Base-by-base conservation (phyloP, 1,140 invertebrate genomes). In the Eupristina koningsbergeri region DNA sequence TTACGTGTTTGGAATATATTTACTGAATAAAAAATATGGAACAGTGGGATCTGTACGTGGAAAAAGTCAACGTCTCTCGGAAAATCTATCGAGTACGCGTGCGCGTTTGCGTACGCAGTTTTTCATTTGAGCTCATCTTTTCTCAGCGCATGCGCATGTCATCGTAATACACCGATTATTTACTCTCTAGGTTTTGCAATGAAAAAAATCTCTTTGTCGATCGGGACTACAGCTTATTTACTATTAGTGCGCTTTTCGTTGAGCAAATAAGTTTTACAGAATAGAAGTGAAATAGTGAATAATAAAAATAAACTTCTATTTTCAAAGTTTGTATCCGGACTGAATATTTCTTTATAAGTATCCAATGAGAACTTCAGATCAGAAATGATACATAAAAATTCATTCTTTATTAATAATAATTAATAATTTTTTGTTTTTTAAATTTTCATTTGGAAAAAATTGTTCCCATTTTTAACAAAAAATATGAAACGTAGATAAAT, bases 11-110 rank as follows among this genome's bases (percentile, higher is more conserved):
- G 53, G 19, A 26, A n/a, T n/a, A 58, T 58, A 58, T 2, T 6
- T 26, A 2, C 53, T 31, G 53, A n/a, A n/a, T 9, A 17, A 50
- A 50, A 76, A 58, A 63, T 5, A 63, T 36, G 26, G n/a, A 45
- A 45, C n/a, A 22, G 63, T 26, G 29, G 13, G 63, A 26, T 47
- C 41, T 29, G 9, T 41, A 31, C 22, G 47, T 17, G 64, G 71
- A 81, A 73, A 81, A 45, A 81, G 67, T 73, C 67, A 81, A 73
- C 67, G 79, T 53, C 47, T 69, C 64, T 69, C 50, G 17, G 53
- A 31, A 29, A 53, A 39, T n/a, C n/a, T 17, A 76, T 76, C 63
- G 50, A 50, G 50, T 77, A 26, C 53, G 76, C 76, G 58, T 36
- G 76, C 67, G 67, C 67, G 26, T 39, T 76, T 39, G n/a, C n/a